Conservation (phyloP, 2,888 invertebrate genomes). For the Chrysina gloriosa region DNA sequence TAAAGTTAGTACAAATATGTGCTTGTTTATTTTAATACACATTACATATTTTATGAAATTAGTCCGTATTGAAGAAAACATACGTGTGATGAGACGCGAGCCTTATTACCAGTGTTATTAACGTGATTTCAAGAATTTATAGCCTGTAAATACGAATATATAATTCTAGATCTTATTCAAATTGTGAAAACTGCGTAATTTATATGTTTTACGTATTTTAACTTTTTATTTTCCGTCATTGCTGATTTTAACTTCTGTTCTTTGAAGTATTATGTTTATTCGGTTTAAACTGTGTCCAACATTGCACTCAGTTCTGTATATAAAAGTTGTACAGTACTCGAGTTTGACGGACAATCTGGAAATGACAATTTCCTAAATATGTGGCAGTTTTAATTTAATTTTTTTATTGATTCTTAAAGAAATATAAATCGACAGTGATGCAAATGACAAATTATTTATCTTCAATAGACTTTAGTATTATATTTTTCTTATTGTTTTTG, state of each 20-base stretch:
- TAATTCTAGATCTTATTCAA: slow-evolving; percentile 22
- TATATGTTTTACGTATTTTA: slow-evolving; percentile 23
- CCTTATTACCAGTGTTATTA: slow-evolving; percentile 29
- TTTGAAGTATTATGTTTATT: neutral
- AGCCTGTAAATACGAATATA: slow-evolving; percentile 26
- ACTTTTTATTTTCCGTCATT: slow-evolving; percentile 25
- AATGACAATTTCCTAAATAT: slow-evolving; percentile 2
- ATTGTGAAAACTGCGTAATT: slow-evolving; percentile 28
- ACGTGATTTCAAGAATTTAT: slow-evolving; percentile 30
- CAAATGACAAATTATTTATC: slow-evolving; percentile 22
- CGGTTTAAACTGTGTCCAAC: neutral
- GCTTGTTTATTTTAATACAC: slow-evolving; percentile 50
- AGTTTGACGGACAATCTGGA: slow-evolving; percentile 3
- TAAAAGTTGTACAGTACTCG: slow-evolving; percentile 2
- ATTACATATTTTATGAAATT: neutral
- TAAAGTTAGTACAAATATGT: slow-evolving; percentile 54
- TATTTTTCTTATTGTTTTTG: slow-evolving; percentile 53
- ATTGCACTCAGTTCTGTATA: slow-evolving; percentile 21
- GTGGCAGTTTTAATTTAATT: slow-evolving; percentile 21
- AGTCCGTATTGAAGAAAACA: neutral
- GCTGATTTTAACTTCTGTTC: slow-evolving; percentile 8
- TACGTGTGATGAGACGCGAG: slow-evolving; percentile 21
- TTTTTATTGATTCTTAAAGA: slow-evolving; percentile 10
- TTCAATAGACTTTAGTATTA: slow-evolving; percentile 45
- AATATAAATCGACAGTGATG: slow-evolving; percentile 33